phyloP scores from a whole-genome alignment of 2,797 vertebrate genomes.

The Lacerta viridis region DNA sequence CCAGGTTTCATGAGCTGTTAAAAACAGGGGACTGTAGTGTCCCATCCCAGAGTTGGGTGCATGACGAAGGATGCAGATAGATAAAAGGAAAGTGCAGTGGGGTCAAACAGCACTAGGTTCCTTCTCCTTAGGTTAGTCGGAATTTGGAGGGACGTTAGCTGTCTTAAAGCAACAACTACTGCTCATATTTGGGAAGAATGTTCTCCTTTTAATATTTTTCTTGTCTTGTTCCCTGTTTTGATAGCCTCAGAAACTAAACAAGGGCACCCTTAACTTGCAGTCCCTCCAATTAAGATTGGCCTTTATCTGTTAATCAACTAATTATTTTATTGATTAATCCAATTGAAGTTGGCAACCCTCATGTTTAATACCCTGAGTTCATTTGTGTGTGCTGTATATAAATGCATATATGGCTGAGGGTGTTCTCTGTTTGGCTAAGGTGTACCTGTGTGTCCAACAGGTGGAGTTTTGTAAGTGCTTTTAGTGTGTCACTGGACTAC shows the following conservation, averaged over 20 bases:
- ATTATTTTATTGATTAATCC: background rate
- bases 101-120: background rate
- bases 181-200: background rate
- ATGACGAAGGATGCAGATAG: background rate
- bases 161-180: background rate
- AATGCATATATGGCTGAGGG: background rate
- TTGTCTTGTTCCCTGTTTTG: background rate
- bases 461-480: background rate
- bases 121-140: background rate
- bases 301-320: background rate
- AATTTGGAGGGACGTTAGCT: background rate
- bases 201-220: background rate
- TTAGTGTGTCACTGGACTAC: background rate
- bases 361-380: background rate
- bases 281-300: background rate
- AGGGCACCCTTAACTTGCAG: background rate
- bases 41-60: background rate
- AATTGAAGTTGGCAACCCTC: background rate
- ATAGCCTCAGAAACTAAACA: background rate
- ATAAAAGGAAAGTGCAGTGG: background rate
- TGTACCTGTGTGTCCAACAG: background rate
- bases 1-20: background rate
- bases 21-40: background rate
- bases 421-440: conserved; percentile 24
- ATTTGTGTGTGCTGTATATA: background rate